phyloP scores from a whole-genome alignment of 2,888 invertebrate species.

The Tetragonula carbonaria region DNA sequence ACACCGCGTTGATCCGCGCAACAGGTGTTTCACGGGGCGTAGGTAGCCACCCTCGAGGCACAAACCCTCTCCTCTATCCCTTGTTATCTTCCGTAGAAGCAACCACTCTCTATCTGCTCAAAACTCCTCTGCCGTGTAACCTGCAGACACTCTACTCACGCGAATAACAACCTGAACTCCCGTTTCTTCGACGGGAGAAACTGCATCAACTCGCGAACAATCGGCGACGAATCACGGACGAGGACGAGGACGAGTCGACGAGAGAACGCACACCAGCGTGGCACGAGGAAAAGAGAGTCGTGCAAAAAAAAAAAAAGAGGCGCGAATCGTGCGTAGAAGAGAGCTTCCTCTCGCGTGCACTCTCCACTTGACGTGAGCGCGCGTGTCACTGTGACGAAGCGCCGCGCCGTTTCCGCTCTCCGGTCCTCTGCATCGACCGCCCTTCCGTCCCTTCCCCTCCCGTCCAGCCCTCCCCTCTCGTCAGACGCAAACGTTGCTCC shows the following conservation, averaged over 20 bases:
- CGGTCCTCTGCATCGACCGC: slow-evolving; percentile 69
- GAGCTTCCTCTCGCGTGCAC: slow-evolving; percentile 65
- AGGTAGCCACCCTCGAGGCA: slow-evolving; percentile 4
- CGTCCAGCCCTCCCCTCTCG: slow-evolving; percentile 60
- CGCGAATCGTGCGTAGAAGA: slow-evolving; percentile 55
- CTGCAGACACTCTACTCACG: not conserved
- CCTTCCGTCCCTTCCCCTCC: slow-evolving; percentile 30
- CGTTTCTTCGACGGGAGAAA: not conserved
- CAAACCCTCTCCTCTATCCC: not conserved
- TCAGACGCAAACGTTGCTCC: slow-evolving; percentile 28
- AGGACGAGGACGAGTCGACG: not conserved
- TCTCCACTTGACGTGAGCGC: slow-evolving; percentile 83
- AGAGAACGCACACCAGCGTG: not conserved
- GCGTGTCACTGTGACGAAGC: slow-evolving; percentile 84
- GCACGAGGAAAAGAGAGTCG: not conserved
- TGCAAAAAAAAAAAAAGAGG: slow-evolving; percentile 12
- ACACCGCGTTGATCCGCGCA: slow-evolving; percentile 7
- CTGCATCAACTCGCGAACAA: not conserved
- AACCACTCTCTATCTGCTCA: not conserved
- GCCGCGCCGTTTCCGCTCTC: slow-evolving; percentile 82
- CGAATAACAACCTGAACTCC: not conserved
- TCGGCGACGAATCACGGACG: not conserved
- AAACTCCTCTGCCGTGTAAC: not conserved
- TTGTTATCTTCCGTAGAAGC: too few species aligned
- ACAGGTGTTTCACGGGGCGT: slow-evolving; percentile 43